A percentile compares a stretch with the other conserved stretches of the same genome.
These are phyloP conservation scores for Drosophila helvetica DNA, from an alignment of 2,888 invertebrate species.

Conservation along the genomic window DNA sequence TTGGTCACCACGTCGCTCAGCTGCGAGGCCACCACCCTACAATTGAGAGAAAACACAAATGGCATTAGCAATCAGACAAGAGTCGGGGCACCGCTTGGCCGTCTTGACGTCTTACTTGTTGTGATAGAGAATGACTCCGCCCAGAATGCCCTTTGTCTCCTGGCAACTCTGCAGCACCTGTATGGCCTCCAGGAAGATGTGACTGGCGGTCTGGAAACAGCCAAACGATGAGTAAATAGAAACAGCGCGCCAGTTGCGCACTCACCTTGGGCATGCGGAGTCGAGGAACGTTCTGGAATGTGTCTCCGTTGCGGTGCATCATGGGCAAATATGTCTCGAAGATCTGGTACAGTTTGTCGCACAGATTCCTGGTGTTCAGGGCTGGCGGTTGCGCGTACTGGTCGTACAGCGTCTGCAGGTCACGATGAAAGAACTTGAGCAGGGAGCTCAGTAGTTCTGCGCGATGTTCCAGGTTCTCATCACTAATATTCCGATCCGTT, in stretches of 20 bases:
- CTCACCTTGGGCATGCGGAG: conserved; percentile 91
- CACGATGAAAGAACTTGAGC: conserved; percentile 93
- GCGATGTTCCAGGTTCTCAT: conserved; percentile 91
- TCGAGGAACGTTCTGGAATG: conserved; percentile 92
- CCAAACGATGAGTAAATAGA: background rate
- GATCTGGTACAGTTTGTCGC: conserved; percentile 92
- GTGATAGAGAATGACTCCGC: conserved; percentile 93
- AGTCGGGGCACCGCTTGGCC: conserved; percentile 7
- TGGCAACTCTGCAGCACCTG: conserved; percentile 94
- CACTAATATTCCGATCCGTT: conserved; percentile 93
- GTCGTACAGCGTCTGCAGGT: conserved; percentile 89
- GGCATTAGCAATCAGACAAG: background rate
- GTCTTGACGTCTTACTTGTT: conserved; percentile 89
- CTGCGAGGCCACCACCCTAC: conserved; percentile 92
- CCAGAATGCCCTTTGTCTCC: conserved; percentile 90
- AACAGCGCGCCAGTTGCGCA: background rate
- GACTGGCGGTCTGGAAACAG: conserved; percentile 89
- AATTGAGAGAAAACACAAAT: background rate
- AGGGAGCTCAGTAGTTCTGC: conserved; percentile 90
- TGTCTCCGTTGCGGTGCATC: conserved; percentile 92
- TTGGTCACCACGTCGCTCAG: conserved; percentile 90
- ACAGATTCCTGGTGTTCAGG: conserved; percentile 84
- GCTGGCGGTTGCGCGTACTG: conserved; percentile 84
- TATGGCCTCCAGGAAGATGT: conserved; percentile 93
- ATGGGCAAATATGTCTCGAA: conserved; percentile 95